These are phyloP conservation scores for Saccostrea cuccullata DNA, from an alignment of 1,140 invertebrate genomes.

Conservation along the genomic window DNA sequence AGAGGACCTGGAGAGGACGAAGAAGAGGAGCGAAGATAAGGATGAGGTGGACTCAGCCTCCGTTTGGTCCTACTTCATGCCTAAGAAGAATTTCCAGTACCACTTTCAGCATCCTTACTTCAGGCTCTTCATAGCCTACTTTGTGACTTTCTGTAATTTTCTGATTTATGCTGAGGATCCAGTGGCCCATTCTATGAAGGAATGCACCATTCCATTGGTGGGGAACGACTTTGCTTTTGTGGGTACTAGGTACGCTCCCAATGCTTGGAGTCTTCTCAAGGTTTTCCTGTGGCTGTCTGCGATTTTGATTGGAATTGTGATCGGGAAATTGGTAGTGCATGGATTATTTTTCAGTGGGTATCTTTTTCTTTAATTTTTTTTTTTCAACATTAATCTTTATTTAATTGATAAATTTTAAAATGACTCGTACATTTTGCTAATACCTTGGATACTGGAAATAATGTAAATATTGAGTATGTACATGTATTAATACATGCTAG, in stretches of 20 bases:
- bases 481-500: background rate
- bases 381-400: background rate
- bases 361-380: background rate
- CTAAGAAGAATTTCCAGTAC: slow-evolving; percentile 79
- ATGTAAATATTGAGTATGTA: too few relatives aligned
- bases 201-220: slow-evolving; percentile 81
- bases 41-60: slow-evolving; percentile 69
- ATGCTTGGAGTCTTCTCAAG: slow-evolving; percentile 81
- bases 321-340: slow-evolving; percentile 81
- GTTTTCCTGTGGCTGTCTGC: slow-evolving; percentile 80
- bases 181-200: slow-evolving; percentile 81
- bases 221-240: slow-evolving; percentile 82
- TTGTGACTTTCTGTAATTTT: slow-evolving; percentile 82
- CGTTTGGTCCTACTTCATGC: slow-evolving; percentile 78
- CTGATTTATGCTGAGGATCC: slow-evolving; percentile 83
- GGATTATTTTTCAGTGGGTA: slow-evolving; percentile 74
- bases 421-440: background rate
- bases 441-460: background rate
- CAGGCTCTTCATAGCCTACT: slow-evolving; percentile 80
- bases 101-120: slow-evolving; percentile 82
- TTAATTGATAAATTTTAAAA: background rate
- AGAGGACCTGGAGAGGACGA: background rate
- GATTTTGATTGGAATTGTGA: slow-evolving; percentile 79
- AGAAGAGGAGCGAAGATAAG: slow-evolving; percentile 41
- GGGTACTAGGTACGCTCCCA: slow-evolving; percentile 80